Conservation (phyloP, 1,140 invertebrate species). For the fruit fly (Drosophila melanogaster) region DNA sequence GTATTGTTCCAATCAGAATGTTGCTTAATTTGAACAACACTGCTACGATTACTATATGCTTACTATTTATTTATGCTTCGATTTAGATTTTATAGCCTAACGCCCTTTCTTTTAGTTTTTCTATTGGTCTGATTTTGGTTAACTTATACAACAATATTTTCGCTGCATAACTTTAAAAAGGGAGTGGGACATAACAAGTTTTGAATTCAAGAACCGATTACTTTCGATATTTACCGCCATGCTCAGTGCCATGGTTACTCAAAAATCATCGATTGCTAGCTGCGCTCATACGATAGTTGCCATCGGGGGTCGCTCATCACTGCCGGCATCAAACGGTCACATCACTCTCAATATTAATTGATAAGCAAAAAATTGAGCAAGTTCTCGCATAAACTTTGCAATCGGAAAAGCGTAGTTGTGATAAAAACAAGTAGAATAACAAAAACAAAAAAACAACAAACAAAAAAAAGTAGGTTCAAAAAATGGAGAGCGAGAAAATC, state of each 20-base stretch:
- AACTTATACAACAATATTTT: neutral
- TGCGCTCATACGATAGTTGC: neutral
- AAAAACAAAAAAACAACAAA: too few species aligned
- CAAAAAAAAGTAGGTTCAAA: neutral
- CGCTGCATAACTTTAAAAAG: neutral
- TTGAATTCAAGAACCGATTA: neutral
- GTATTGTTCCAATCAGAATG: too few species aligned
- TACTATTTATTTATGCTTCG: too few species aligned
- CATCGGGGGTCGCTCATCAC: neutral
- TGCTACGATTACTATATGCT: too few species aligned
- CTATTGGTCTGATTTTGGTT: too few species aligned
- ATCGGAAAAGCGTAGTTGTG: conserved; percentile 33
- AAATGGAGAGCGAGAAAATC: neutral
- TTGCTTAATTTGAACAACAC: too few species aligned
- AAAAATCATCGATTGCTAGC: neutral
- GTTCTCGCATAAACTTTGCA: conserved; percentile 3
- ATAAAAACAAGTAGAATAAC: conserved; percentile 19
- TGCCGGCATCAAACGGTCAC: conserved; percentile 12
- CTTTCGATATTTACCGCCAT: conserved; percentile 48
- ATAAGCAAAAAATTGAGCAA: conserved; percentile 1
- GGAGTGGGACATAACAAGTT: neutral
- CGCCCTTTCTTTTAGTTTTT: too few species aligned
- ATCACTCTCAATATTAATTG: conserved; percentile 17
- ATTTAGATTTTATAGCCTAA: too few species aligned
- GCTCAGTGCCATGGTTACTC: neutral